Evolutionary conservation across 1,140 invertebrate species (phyloP).

Genomic region (Doryteuthis pealeii): DNA sequence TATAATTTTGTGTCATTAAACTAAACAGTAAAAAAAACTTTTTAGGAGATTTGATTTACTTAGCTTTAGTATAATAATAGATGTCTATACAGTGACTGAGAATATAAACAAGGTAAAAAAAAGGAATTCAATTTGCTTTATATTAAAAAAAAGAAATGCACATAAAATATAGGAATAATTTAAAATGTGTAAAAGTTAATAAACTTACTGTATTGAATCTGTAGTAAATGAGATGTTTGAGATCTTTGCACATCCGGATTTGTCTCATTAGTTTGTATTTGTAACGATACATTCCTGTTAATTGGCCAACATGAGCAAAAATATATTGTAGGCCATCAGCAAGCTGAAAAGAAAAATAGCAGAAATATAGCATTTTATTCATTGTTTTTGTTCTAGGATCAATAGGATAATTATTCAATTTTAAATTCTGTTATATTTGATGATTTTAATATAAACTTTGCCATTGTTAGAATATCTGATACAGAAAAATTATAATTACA

Average conservation of each 20-base stretch:
- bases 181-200: neutral
- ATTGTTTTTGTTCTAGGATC: no score
- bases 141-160: no score
- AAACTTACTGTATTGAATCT: slow-evolving; percentile 91
- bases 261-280: slow-evolving; percentile 99
- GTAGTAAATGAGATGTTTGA: slow-evolving; percentile 99
- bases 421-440: neutral
- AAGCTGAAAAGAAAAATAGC: slow-evolving; percentile 67
- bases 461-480: no score
- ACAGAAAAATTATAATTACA: no score
- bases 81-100: no score
- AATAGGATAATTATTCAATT: neutral
- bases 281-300: slow-evolving; percentile 99
- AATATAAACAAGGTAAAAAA: no score
- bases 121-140: no score
- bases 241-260: slow-evolving; percentile 99
- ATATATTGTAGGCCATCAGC: slow-evolving; percentile 99
- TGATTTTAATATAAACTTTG: no score
- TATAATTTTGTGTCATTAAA: no score
- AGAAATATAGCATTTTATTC: neutral
- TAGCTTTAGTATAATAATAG: no score
- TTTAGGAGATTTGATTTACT: no score
- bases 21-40: no score
- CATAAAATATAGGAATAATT: neutral
- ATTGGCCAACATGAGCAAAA: slow-evolving; percentile 98